Conservation (phyloP, 2,888 invertebrate genomes). For the Nomada fucata region DNA sequence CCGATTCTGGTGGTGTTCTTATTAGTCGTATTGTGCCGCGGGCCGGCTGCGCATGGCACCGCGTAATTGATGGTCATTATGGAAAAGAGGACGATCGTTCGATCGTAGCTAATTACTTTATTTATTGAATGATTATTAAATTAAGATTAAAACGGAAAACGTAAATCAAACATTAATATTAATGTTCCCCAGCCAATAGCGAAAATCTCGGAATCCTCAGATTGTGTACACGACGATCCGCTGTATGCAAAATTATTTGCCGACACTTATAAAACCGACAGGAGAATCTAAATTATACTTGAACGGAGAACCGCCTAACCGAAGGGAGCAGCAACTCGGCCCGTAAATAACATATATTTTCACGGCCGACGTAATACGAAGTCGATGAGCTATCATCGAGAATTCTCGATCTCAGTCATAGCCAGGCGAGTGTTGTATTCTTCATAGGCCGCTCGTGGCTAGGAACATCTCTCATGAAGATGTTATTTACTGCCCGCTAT, state of each 20-base stretch:
- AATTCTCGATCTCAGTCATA: constrained; percentile 56
- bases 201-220: too few relatives aligned
- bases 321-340: neutral
- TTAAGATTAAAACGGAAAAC: too few relatives aligned
- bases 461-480: constrained; percentile 47
- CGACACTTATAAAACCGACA: neutral
- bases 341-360: constrained; percentile 32
- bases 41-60: neutral
- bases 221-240: too few relatives aligned
- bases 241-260: too few relatives aligned
- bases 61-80: neutral
- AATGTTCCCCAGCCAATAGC: too few relatives aligned
- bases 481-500: constrained; percentile 54
- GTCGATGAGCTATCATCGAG: constrained; percentile 39
- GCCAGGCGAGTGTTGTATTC: constrained; percentile 46
- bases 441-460: constrained; percentile 38
- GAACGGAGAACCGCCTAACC: neutral
- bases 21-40: neutral
- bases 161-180: too few relatives aligned
- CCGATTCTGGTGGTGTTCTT: neutral
- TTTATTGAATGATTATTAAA: too few relatives aligned
- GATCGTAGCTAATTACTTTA: too few relatives aligned
- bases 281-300: constrained; percentile 12
- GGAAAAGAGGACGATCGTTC: neutral
- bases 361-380: constrained; percentile 28